Evolutionary conservation across 2,888 invertebrate species (phyloP), one percentile per base, ranked within the genome.

Genomic region (Coecobrya sp.): DNA sequence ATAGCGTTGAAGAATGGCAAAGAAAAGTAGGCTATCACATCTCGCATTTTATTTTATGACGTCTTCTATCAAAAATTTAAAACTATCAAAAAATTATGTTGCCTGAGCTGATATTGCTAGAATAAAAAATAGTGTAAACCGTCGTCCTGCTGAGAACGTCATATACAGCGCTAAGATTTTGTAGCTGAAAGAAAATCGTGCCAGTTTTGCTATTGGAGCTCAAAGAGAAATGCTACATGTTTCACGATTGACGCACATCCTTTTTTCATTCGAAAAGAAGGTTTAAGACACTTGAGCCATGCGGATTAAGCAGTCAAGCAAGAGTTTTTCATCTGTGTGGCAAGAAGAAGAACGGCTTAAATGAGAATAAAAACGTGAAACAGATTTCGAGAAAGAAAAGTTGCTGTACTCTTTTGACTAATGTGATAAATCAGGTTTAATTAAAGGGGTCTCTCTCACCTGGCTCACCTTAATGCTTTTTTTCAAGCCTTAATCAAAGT

Each of bases 371-470:
- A 36, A 36, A 36, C 36, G 36, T 36, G 36, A 36, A 36, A 36
- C 36, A 36, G 36, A 36, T 36, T 36, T 36, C n/a, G n/a, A n/a
- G 36, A 36, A 36, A n/a, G 52, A 3, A 52, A 52, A 52, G 52
- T 52, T n/a, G 36, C 36, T n/a, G 55, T 55, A n/a, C 55, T 55
- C n/a, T 11, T 55, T 55, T 55, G 55, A 19, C 36, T 68, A 27
- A 68, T 68, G 68, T 68, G 30, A 68, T 68, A 30, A 68, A 68
- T 68, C 68, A 68, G 68, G 68, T 68, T 27, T 68, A 68, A 68
- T 68, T 68, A 68, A 30, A 27, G 30, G 27, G 7, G 11, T 62
- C 62, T 19, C 62, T 36, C 36, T 36, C 36, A 36, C 36, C 36
- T 36, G 36, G 36, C 7, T 7, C 36, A 36, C 36, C 2, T 4